Evolutionary conservation across 2,113 vertebrate genomes (phyloP).

Genomic region (Albula glossodonta): DNA sequence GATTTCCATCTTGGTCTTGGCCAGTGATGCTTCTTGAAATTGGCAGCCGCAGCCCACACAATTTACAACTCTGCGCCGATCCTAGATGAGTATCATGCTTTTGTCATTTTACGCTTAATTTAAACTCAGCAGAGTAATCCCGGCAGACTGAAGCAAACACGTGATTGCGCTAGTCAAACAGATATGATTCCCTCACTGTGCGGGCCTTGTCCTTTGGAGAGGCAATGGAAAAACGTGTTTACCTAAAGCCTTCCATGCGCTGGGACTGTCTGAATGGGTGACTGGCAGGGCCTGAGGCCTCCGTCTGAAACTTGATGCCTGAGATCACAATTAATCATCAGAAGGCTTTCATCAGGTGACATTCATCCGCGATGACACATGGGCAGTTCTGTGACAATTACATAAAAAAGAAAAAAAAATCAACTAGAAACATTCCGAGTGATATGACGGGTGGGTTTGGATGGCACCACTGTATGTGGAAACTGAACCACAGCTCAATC

Average conservation of each 20-base stretch:
- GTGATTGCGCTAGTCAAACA: not conserved
- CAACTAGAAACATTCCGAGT: not conserved
- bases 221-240: not conserved
- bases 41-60: not conserved
- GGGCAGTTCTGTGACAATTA: not conserved
- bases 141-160: not conserved
- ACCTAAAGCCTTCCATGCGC: not conserved
- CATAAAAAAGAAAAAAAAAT: not conserved
- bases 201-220: not conserved
- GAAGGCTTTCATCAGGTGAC: not conserved
- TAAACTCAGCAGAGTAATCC: not conserved
- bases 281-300: not conserved
- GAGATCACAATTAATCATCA: conserved; percentile 1
- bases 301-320: not conserved
- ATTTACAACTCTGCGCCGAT: not conserved
- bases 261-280: not conserved
- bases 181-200: not conserved
- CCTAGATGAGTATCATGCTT: not conserved
- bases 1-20: not conserved
- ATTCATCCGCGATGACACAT: not conserved
- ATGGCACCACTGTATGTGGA: not conserved
- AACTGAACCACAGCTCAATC: not conserved
- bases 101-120: not conserved
- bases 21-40: not conserved
- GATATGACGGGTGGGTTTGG: not conserved